phyloP scores from a whole-genome alignment of 2,797 vertebrate species.

The Somateria mollissima region DNA sequence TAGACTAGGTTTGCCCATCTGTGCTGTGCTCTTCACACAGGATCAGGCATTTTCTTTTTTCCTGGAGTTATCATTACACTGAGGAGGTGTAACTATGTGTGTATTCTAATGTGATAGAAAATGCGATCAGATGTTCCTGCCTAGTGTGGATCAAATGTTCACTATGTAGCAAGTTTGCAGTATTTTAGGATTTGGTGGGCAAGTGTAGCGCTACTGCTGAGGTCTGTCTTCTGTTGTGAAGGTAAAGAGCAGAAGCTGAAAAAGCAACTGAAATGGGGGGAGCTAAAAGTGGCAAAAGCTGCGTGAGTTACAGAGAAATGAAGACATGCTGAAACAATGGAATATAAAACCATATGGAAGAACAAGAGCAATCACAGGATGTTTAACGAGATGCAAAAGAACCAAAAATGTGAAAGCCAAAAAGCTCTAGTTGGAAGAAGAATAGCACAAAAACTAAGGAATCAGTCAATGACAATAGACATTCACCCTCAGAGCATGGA shows the following conservation, averaged over 20 bases:
- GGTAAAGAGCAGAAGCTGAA: background rate
- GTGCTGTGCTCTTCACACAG: background rate
- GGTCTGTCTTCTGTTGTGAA: background rate
- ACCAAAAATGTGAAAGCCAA: background rate
- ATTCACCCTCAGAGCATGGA: constrained; percentile 15
- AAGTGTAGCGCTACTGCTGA: background rate
- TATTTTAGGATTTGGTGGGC: background rate
- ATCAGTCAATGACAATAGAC: background rate
- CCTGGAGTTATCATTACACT: background rate
- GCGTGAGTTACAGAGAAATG: constrained; percentile 22
- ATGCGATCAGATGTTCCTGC: background rate
- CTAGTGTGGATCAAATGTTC: background rate
- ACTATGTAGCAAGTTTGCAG: background rate
- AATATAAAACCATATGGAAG: constrained; percentile 17
- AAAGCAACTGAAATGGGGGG: constrained; percentile 44
- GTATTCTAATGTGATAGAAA: background rate
- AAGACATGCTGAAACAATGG: constrained; percentile 18
- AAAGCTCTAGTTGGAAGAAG: background rate
- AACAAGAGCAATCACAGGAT: constrained; percentile 24
- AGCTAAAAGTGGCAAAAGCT: constrained; percentile 24
- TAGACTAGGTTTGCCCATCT: background rate
- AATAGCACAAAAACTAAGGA: background rate
- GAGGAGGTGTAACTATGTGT: background rate
- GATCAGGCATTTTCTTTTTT: background rate
- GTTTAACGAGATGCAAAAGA: constrained; percentile 7